Evolutionary conservation across 2,888 invertebrate genomes (phyloP), one percentile per base, ranked within the genome.

Genomic region (Elmis aenea): DNA sequence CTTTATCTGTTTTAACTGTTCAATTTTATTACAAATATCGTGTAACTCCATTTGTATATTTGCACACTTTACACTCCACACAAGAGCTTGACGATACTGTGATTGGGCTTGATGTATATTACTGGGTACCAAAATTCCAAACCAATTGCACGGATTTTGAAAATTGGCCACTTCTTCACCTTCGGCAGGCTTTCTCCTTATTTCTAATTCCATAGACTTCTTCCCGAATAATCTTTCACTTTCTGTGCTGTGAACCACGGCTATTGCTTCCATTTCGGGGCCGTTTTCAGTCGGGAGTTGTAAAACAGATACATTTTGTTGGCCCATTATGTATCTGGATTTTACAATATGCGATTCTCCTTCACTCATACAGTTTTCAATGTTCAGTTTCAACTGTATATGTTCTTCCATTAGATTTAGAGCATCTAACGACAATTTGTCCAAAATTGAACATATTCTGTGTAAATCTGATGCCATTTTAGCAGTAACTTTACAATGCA

Each of bases 111-210:
- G 75, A 52, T 82, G 78, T 55, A 93, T 68, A 58, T 82, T 81
- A 55, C 83, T 81, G 0, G 92, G 90, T 0, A 90, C 86, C 18
- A 93, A 66, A 21, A 89, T 77, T 6, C 91, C 91, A 70, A 92
- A 93, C 90, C 90, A 91, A 46, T 78, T 80, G 15, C 91, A 61
- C 0, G 92, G 90, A 62, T 92, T 78, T 13, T 57, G 54, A 32
- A 57, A 48, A 26, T 56, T 57, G 25, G 56, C 20, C 60, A 66
- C 64, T 54, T 69, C 55, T 14, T 63, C 65, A 2, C 62, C 64
- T 62, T 5, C 61, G 2, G 21, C 11, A 26, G 5, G 58, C 50
- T 49, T 54, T 48, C 48, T 66, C 42, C 44, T 56, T 42, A 42
- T 50, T 11, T 59, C 52, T 9, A 69, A 44, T 23, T 70, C 68